Evolutionary conservation across 2,888 invertebrate species (phyloP), one percentile per base, ranked within the genome.

Genomic region (Theodoxus fluviatilis): DNA sequence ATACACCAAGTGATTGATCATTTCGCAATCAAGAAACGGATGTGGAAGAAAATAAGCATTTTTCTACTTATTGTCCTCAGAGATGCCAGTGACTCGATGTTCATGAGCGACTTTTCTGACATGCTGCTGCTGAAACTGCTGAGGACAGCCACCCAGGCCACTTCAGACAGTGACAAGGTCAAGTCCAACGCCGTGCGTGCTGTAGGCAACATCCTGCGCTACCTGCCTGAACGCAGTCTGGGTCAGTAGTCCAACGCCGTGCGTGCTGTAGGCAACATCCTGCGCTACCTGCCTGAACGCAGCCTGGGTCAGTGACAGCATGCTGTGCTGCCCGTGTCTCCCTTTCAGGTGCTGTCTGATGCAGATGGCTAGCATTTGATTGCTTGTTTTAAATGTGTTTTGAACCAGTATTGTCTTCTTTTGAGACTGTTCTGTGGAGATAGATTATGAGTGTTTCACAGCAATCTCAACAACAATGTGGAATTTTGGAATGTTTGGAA

Each of bases 171-270:
- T 77, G 94, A 94, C 88, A 94, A 94, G 90, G 93, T 95, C 69
- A 90, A 92, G 89, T 92, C 92, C 86, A 95, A 94, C 85, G 92
- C 92, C 0, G 93, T 94, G 0, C 90, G 96, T 66, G 92, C 93
- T 0, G 87, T 95, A 15, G 96, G 96, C 1, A 94, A 93, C 85
- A 89, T 95, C 37, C 86, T 95, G 71, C 90, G 92, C 25, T 88
- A 94, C 67, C 87, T 93, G 69, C 82, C 85, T 1, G 74, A 73
- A 9, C 75, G 77, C 64, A 78, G 80, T 69, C 74, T 81, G 35
- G 75, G 84, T 83, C 76, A 74, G 75, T 12, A 40, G 22, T 71
- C 0, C n/a, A 18, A 43, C 22, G n/a, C 9, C 61, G 12, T 69
- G 18, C 15, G 9, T 22, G 9, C n/a, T 57, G 7, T 57, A 18